Evolutionary conservation across 2,888 invertebrate species (phyloP), one percentile per base, ranked within the genome.

Genomic region (Mylabris sibirica): DNA sequence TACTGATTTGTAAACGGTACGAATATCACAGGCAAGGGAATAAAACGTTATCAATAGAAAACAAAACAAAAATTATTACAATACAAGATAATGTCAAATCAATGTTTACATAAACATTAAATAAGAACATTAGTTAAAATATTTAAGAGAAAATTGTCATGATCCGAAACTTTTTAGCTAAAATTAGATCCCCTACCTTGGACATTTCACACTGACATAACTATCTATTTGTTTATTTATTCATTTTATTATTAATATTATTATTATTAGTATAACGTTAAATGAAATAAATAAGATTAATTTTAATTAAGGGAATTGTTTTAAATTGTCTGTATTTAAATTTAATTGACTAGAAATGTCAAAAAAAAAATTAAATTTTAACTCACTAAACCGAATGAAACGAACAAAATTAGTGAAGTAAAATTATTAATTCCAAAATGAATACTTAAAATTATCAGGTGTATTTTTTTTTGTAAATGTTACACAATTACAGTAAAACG

Each of bases 11-110:
- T 81, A 79, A 76, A 73, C 77, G 78, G 77, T 78, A 77, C 76
- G 71, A 74, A 78, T 81, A 81, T 81, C 81, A 81, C 80, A 82
- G 81, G 81, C 80, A 81, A 80, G 80, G 80, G 81, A 76, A 77
- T 70, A 70, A 72, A 71, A 69, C 63, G 65, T 63, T 64, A 63
- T 41, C 44, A 70, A 65, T 59, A 60, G 44, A 63, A 68, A 68
- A 35, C 22, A 68, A 44, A 60, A 53, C 26, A 64, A 67, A 62
- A 20, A 53, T 57, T 59, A 30, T 17, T 35, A 38, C 34, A 20
- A 22, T 20, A 24, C 6, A 12, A 2, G n/a, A 14, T 41, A n/a
- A 41, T 4, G 2, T 35, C 3, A 1, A 44, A 44, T 2, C 17
- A 53, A 57, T 57, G 24, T 24, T 24, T 24, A 57, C 57, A 57